Evolutionary conservation across 2,888 invertebrate species (phyloP).

Genomic region (Chorisops tibialis): DNA sequence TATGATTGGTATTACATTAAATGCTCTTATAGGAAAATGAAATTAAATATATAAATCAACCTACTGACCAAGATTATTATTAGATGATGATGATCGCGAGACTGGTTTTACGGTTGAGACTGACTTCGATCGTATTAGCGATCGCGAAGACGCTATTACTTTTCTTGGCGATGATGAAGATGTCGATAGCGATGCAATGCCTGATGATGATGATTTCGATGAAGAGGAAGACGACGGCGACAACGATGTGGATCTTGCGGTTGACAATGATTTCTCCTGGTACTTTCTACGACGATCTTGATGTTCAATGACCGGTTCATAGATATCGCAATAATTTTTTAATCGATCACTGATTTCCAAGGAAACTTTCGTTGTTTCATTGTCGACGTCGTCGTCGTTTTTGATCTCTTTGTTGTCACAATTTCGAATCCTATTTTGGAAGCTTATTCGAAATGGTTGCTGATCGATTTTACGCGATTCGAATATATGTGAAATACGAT

Average conservation of each 20-base stretch:
- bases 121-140: conserved; percentile 12
- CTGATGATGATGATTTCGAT: neutral
- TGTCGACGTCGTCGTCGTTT: too few species aligned
- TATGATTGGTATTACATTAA: too few species aligned
- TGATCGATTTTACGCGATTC: neutral
- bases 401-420: too few species aligned
- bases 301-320: neutral
- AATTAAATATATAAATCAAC: conserved; percentile 13
- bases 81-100: conserved; percentile 5
- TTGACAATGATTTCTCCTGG: neutral
- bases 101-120: conserved; percentile 9
- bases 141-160: neutral
- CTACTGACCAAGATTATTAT: conserved; percentile 23
- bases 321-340: neutral
- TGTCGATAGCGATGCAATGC: too few species aligned
- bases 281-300: neutral
- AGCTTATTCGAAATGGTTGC: too few species aligned
- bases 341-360: neutral
- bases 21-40: conserved; percentile 1
- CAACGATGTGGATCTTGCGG: neutral
- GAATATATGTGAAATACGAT: conserved; percentile 14
- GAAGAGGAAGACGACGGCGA: neutral
- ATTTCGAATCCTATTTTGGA: too few species aligned
- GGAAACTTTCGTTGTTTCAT: neutral
- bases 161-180: neutral